Base-by-base conservation (phyloP, 2,888 invertebrate genomes). In the Melangyna quadrimaculata region DNA sequence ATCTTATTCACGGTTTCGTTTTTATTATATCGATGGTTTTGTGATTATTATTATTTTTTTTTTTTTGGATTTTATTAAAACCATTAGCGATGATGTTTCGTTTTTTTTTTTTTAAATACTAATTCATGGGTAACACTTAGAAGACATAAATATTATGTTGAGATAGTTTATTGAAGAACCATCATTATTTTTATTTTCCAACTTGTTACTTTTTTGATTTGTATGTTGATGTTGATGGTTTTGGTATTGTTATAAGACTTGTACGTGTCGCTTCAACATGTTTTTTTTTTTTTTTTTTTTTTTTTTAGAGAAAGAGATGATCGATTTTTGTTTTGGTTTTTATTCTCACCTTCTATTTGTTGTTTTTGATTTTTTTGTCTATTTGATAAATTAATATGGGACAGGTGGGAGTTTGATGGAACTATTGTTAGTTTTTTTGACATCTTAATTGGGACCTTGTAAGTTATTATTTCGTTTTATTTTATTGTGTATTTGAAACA, bases 1-100 rank as follows among this genome's bases (percentile, higher is more conserved):
- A 72, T 86, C 86, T 86, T 78, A 81, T 81, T 86, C 84, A 77
- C 72, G 72, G 72, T 73, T 86, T 86, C 61, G 77, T 70, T 86
- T 73, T 77, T 78, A 73, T 81, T 81, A 73, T 86, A 78, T 86
- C 86, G 81, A 86, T 86, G 80, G 72, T 24, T 45, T 72, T 78
- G 70, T 77, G 73, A 81, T 86, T 69, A 51, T 73, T 72, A 19
- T 55, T 78, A 32, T 61, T 51, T 67, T 51, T 51, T 51, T 69
- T 82, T 71, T 22, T 72, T 59, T 51, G 19, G 10, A 32, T 69
- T 67, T 61, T 51, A 61, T 61, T 40, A 32, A 71, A 59, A 48
- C 63, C 72, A 82, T 78, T 78, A 77, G 71, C 67, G 51, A 78
- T 77, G 57, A 43, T 81, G 63, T 65, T 65, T 59, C n/a, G n/a